Conservation (phyloP, 2,113 vertebrate species). For the Vireo altiloquus region DNA sequence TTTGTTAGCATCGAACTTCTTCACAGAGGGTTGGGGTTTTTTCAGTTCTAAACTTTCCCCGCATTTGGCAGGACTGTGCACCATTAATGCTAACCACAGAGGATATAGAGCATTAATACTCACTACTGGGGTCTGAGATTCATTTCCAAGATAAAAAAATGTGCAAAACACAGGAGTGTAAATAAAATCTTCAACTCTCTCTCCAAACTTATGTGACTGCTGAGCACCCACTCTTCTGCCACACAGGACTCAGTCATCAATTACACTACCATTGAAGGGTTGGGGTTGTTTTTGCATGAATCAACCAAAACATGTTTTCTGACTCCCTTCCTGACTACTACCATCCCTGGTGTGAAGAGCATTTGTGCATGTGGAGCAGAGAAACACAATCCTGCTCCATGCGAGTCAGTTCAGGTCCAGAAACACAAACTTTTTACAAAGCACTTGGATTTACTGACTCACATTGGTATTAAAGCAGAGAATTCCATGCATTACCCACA, state of each 20-base stretch:
- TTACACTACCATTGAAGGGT: background rate
- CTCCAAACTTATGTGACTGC: background rate
- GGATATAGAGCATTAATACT: slow-evolving; percentile 9
- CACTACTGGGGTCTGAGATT: slow-evolving; percentile 21
- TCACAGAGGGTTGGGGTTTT: background rate
- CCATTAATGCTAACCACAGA: slow-evolving; percentile 28
- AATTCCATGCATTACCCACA: background rate
- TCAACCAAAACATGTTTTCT: background rate
- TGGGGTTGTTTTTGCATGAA: background rate
- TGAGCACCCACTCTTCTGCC: background rate
- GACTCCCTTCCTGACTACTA: background rate
- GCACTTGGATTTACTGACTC: background rate
- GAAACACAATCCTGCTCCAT: background rate
- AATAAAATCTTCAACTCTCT: slow-evolving; percentile 27
- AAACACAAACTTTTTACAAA: background rate
- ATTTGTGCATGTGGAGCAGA: background rate
- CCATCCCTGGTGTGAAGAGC: background rate
- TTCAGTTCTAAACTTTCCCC: background rate
- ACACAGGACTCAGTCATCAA: background rate
- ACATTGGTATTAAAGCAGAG: background rate
- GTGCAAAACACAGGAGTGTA: background rate
- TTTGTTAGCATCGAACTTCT: background rate
- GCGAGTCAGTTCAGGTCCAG: background rate
- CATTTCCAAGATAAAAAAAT: slow-evolving; percentile 15
- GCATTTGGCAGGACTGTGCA: background rate